Base-by-base conservation (phyloP, 2,888 invertebrate species). In the Chromoteleia sp. region DNA sequence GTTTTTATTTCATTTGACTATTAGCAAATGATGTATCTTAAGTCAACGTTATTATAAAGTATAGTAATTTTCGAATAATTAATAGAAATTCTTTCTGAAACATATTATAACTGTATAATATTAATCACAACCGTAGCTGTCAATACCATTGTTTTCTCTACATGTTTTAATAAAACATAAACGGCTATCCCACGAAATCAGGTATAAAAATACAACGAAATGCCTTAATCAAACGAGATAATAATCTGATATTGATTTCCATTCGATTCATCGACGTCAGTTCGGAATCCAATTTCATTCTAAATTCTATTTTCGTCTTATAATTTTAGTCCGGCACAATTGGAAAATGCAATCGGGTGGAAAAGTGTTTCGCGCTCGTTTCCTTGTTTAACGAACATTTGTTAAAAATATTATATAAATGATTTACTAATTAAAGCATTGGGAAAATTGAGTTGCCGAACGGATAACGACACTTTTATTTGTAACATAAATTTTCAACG, bases 241-340 rank as follows among this genome's bases (percentile, higher is more conserved):
- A 54, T 54, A 52, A 67, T 67, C 67, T 10, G 67, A n/a, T 67
- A 67, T 67, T 41, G 52, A 54, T 67, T 54, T 52, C 21, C 17
- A n/a, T 50, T n/a, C 65, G 48, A 63, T 63, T 50, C 50, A 15
- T 36, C 50, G 30, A n/a, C n/a, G n/a, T n/a, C n/a, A n/a, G n/a
- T n/a, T n/a, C n/a, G n/a, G 10, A 45, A 61, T 25, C 30, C 39
- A 61, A 61, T 61, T 61, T 33, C 36, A 17, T 6, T 39, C 56
- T n/a, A 56, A 36, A 56, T 19, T 19, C 41, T 41, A 58, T 41
- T 58, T 58, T 33, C 21, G 48, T 63, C 36, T 48, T 48, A 21
- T n/a, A 36, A 21, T 48, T 36, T 48, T 7, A 19, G 41, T 61
- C 14, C 41, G 12, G 0, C 19, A 2, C 25, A 45, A 43, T 30